Percentiles rank a stretch among this genome's conserved stretches.
Evolutionary conservation across 1,140 invertebrate species (phyloP).

Genomic region (Sesamia nonagrioides): DNA sequence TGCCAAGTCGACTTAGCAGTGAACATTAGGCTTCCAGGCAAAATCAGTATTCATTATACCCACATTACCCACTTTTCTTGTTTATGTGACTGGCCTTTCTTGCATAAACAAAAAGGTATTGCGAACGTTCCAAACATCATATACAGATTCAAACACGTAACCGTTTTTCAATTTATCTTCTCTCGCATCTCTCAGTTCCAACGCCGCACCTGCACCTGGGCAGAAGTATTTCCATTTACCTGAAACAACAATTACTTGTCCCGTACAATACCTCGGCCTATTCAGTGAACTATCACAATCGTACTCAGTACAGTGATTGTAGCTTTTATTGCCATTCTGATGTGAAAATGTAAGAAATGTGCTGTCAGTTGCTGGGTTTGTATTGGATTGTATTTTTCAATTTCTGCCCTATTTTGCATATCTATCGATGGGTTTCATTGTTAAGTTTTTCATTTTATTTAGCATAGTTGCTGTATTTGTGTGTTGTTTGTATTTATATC

Average conservation of each 20-base stretch:
- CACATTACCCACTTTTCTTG: too few species aligned
- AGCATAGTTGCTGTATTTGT: too few species aligned
- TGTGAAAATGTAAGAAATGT: slow-evolving; percentile 25
- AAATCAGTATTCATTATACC: too few species aligned
- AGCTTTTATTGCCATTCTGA: slow-evolving; percentile 9
- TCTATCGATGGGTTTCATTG: neutral
- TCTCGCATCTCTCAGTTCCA: neutral
- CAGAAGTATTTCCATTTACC: slow-evolving; percentile 15
- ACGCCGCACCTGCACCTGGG: slow-evolving; percentile 1
- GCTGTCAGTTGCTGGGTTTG: slow-evolving; percentile 1
- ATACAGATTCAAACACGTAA: too few species aligned
- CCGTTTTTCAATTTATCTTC: neutral
- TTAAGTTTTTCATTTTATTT: neutral
- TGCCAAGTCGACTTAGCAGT: too few species aligned
- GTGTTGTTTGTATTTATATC: too few species aligned
- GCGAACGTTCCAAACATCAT: too few species aligned
- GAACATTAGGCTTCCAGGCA: too few species aligned
- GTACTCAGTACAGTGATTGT: slow-evolving; percentile 3
- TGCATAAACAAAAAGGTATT: too few species aligned
- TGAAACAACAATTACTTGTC: slow-evolving; percentile 36
- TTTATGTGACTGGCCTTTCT: too few species aligned
- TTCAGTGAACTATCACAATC: slow-evolving; percentile 21
- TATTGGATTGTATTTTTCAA: slow-evolving; percentile 23
- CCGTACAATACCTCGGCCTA: slow-evolving; percentile 15
- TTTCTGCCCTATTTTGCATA: slow-evolving; percentile 15